Percentiles rank a stretch among this genome's conserved stretches.
Evolutionary conservation across 2,888 invertebrate species (phyloP).

Genomic region (Petrolisthes cinctipes): DNA sequence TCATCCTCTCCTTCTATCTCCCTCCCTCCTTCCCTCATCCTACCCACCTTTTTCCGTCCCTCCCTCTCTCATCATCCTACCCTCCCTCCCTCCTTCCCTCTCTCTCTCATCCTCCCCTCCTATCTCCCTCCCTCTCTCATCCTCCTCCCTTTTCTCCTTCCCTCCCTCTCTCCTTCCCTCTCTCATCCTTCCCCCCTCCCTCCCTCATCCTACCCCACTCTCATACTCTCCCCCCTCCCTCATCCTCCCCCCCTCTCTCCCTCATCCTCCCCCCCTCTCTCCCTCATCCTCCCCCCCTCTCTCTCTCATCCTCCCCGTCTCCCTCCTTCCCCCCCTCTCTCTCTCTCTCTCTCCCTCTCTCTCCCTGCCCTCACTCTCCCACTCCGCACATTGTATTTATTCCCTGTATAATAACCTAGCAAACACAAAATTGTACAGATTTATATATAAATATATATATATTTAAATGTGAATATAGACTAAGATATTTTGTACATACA

Average conservation of each 20-base stretch:
- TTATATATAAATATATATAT: slow-evolving; percentile 54
- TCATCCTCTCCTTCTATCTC: too few relatives aligned
- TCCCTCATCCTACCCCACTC: too few relatives aligned
- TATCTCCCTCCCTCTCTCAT: too few relatives aligned
- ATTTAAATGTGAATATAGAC: slow-evolving; percentile 55
- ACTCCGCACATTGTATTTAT: slow-evolving; percentile 55
- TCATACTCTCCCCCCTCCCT: too few relatives aligned
- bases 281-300: background rate
- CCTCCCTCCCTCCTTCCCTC: too few relatives aligned
- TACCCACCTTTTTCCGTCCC: too few relatives aligned
- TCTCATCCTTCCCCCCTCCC: too few relatives aligned
- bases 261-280: background rate
- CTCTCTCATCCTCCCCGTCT: background rate
- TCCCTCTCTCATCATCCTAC: too few relatives aligned
- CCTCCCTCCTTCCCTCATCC: too few relatives aligned
- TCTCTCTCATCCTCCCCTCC: too few relatives aligned
- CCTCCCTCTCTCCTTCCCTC: too few relatives aligned
- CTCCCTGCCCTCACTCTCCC: slow-evolving; percentile 19
- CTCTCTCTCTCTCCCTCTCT: background rate
- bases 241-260: background rate
- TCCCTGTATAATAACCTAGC: slow-evolving; percentile 48
- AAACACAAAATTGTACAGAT: slow-evolving; percentile 21
- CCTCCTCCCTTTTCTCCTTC: too few relatives aligned
- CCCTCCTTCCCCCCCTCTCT: background rate
- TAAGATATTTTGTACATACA: slow-evolving; percentile 56